These are phyloP conservation scores for Manis crassicaudata DNA, from an alignment of 2,797 vertebrate genomes.

Conservation along the genomic window DNA sequence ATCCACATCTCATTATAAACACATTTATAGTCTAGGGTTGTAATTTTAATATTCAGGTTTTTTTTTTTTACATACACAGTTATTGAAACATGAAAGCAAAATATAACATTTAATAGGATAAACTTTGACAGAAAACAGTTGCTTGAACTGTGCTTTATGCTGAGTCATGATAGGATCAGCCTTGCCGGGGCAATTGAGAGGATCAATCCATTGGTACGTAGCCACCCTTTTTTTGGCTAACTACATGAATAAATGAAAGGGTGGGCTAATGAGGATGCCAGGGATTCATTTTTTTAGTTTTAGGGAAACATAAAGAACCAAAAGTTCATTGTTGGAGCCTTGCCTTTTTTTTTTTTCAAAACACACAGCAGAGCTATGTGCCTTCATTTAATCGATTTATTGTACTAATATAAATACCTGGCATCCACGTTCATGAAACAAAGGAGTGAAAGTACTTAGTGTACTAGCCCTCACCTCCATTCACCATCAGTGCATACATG, in stretches of 20 bases:
- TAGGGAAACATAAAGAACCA: constrained; percentile 89
- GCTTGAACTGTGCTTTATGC: constrained; percentile 81
- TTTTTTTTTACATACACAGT: constrained; percentile 88
- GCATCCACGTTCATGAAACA: constrained; percentile 95
- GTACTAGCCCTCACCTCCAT: constrained; percentile 94
- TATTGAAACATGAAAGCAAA: constrained; percentile 87
- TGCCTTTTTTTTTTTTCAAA: constrained; percentile 79
- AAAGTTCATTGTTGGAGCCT: constrained; percentile 85
- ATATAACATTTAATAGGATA: constrained; percentile 86
- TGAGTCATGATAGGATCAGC: constrained; percentile 77
- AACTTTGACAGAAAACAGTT: constrained; percentile 85
- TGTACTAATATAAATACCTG: constrained; percentile 91
- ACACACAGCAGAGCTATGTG: constrained; percentile 86
- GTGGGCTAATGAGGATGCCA: constrained; percentile 79
- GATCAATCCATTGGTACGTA: constrained; percentile 81
- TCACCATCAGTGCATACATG: constrained; percentile 96
- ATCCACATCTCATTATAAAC: constrained; percentile 92
- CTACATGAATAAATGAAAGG: constrained; percentile 82
- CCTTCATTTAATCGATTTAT: constrained; percentile 85
- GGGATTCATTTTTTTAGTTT: constrained; percentile 80
- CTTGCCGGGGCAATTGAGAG: constrained; percentile 81
- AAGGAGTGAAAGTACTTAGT: constrained; percentile 91
- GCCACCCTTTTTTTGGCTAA: constrained; percentile 80
- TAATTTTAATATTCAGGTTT: constrained; percentile 85
- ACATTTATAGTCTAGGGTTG: constrained; percentile 90